Evolutionary conservation across 2,888 invertebrate species (phyloP).

Genomic region (Megalurothrips usitatus): DNA sequence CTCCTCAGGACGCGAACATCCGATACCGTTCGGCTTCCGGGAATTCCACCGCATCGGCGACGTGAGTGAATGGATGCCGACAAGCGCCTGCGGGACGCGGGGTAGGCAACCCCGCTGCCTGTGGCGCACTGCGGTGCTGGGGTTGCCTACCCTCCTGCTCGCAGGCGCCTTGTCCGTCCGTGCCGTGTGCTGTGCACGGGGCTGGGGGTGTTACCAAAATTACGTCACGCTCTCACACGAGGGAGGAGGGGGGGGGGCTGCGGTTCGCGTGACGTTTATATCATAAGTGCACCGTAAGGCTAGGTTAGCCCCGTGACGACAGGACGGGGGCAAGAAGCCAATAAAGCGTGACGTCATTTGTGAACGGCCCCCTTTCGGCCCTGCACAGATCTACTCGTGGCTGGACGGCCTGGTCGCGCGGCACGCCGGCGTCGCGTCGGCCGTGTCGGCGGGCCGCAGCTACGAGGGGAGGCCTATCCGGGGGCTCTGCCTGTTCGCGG

Average conservation of each 20-base stretch:
- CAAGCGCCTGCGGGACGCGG: not conserved
- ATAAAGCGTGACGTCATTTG: too few species aligned
- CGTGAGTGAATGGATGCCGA: not conserved
- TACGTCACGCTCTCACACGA: too few species aligned
- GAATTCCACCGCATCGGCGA: not conserved
- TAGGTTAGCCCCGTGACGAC: too few species aligned
- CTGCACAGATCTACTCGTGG: not conserved
- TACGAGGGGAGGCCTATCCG: slow-evolving; percentile 1
- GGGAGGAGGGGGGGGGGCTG: too few species aligned
- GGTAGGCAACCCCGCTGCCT: not conserved
- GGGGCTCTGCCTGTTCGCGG: not conserved
- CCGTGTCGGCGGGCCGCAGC: not conserved
- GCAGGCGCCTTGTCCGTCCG: not conserved
- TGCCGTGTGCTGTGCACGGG: too few species aligned
- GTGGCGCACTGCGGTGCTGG: not conserved
- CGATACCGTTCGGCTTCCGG: not conserved
- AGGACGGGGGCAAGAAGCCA: too few species aligned
- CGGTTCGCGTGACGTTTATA: too few species aligned
- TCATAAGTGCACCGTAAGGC: too few species aligned
- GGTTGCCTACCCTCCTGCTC: not conserved
- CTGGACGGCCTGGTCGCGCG: not conserved
- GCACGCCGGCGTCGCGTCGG: not conserved
- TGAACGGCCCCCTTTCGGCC: too few species aligned
- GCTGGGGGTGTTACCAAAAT: too few species aligned
- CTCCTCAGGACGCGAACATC: too few species aligned